These are phyloP conservation scores for Saxidomus purpurata DNA, from an alignment of 1,140 invertebrate species.

Conservation along the genomic window DNA sequence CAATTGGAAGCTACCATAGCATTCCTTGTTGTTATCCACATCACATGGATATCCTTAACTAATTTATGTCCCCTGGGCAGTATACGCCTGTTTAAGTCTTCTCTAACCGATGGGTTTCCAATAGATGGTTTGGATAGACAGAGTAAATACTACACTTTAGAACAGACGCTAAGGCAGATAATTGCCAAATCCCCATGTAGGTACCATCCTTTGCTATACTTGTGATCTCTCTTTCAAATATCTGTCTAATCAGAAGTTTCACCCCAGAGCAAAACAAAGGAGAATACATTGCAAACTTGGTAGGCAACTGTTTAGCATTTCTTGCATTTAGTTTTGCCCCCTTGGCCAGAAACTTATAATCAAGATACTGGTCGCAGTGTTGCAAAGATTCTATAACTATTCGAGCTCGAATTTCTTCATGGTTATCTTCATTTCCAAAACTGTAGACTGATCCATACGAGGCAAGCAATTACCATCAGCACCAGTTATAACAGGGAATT, in stretches of 20 bases:
- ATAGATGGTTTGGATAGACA: slow-evolving; percentile 14
- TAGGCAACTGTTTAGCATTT: background rate
- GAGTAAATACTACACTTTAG: background rate
- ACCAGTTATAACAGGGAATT: background rate
- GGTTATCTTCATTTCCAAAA: slow-evolving; percentile 17
- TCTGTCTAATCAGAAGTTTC: background rate
- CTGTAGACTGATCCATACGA: slow-evolving; percentile 24
- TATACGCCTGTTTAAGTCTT: background rate
- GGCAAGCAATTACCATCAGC: slow-evolving; percentile 46
- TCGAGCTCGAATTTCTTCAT: slow-evolving; percentile 13
- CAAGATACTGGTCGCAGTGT: background rate
- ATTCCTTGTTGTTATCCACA: slow-evolving; percentile 35
- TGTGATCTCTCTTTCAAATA: slow-evolving; percentile 12
- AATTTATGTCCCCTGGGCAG: background rate
- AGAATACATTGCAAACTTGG: slow-evolving; percentile 37
- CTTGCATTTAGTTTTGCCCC: background rate
- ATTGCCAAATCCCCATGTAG: slow-evolving; percentile 45
- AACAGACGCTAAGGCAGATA: background rate
- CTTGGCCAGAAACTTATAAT: background rate
- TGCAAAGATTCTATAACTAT: background rate
- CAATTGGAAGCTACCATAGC: slow-evolving; percentile 5
- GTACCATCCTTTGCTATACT: background rate
- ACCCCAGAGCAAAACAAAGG: background rate
- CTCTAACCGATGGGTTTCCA: background rate
- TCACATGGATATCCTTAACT: background rate